Base-by-base conservation (phyloP, 2,797 vertebrate species). In the Pseudochaenichthys georgianus region DNA sequence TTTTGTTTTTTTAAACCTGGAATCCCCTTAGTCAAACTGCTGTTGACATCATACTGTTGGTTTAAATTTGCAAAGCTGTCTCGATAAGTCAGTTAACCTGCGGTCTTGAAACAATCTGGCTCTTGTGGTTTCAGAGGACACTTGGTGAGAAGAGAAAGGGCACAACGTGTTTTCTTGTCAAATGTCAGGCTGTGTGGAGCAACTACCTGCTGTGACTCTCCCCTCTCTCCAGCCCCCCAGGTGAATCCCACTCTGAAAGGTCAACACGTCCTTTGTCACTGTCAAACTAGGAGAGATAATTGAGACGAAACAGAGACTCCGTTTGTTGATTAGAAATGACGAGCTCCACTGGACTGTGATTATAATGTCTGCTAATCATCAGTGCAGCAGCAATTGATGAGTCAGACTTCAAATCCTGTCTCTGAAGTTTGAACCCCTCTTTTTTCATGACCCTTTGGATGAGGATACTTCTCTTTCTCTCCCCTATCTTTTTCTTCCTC, bases 341-440 rank as follows among this genome's bases (percentile, higher is more conserved):
- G 60, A 77, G 72, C 64, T 59, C 73, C 65, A 72, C 65, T 89
- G 67, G 66, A 75, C 69, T 85, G 77, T 68, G 73, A 69, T 71
- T 82, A 77, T 31, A 28, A 76, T 67, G 75, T 61, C 68, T 69
- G 64, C 51, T 68, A 70, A 74, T 52, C 28, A 46, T 43, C 52
- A 65, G 57, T 52, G 45, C 68, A 66, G 54, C 62, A 70, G 61
- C 57, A 63, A 75, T 74, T 77, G 77, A 81, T 88, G 77, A 43
- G 34, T 55, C 51, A 43, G 69, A 64, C 69, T 58, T 70, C 23
- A 57, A 28, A 38, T 38, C 17, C 19, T 15, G 10, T 52, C 59
- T 51, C 64, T 63, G 42, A 28, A 28, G 28, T 28, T 28, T 28
- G 28, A 68, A 28, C 3, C 34, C 34, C 10, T 42, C 19, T n/a